Conservation (phyloP, 2,888 invertebrate genomes). For the Lithosia quadra region DNA sequence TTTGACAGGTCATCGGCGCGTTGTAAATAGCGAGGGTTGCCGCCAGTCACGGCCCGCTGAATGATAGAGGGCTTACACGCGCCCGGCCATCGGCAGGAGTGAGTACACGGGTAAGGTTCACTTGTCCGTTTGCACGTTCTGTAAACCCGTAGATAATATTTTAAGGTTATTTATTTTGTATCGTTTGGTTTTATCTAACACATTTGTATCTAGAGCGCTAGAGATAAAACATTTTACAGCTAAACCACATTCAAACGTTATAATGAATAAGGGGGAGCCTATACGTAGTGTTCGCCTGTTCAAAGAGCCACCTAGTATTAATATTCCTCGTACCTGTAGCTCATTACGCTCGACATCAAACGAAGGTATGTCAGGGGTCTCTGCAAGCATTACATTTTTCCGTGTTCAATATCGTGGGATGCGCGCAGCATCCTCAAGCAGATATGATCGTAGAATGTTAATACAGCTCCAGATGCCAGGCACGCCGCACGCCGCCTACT, state of each 20-base stretch:
- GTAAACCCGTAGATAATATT: too few relatives aligned
- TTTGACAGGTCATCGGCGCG: conserved; percentile 74
- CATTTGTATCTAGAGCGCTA: too few relatives aligned
- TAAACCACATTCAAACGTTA: too few relatives aligned
- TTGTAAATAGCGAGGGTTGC: conserved; percentile 55
- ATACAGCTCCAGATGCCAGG: conserved; percentile 38
- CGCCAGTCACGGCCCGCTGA: conserved; percentile 17
- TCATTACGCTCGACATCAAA: conserved; percentile 15
- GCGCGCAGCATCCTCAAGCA: conserved; percentile 27
- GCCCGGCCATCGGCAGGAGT: neutral
- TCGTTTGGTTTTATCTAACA: too few relatives aligned
- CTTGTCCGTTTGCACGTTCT: too few relatives aligned
- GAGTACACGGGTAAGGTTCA: too few relatives aligned
- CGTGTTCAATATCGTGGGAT: conserved; percentile 20
- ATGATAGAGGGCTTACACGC: conserved; percentile 27
- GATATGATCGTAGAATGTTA: conserved; percentile 28
- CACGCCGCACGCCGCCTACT: conserved; percentile 37
- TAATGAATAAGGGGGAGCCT: neutral
- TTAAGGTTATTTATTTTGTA: too few relatives aligned
- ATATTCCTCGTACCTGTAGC: conserved; percentile 7
- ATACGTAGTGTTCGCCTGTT: neutral
- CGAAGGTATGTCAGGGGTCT: neutral
- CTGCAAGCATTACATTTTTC: conserved; percentile 23
- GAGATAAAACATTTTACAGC: too few relatives aligned
- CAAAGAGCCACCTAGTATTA: conserved; percentile 10